Base-by-base conservation (phyloP, 2,797 vertebrate species). In the Argya squamiceps region DNA sequence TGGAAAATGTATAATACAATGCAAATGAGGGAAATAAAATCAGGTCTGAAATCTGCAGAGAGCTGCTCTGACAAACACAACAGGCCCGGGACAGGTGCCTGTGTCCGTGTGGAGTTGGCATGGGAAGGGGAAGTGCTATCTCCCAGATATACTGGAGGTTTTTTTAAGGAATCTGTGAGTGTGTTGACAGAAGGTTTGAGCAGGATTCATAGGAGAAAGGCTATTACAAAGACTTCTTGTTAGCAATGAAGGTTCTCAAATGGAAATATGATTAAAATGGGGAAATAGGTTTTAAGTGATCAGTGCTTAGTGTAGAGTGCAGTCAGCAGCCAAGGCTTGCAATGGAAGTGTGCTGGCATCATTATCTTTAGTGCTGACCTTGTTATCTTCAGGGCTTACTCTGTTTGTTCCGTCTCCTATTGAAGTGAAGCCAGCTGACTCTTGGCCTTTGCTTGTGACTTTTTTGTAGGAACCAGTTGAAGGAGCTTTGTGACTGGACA, bases 1-100 rank as follows among this genome's bases (percentile, higher is more conserved):
- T 92, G 82, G 83, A 93, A 96, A 94, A 90, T 64, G 8, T 80
- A 5, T 92, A 88, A 92, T 79, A 26, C 16, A 17, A 63, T 94
- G 83, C 68, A 93, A 95, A 88, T 79, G 73, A 88, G 32, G 47
- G 75, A 83, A 82, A 69, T 70, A 26, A 94, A 89, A 84, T 65
- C 37, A 12, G 9, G 24, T 82, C 37, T 79, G 55, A 84, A 75
- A 69, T 79, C 46, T 82, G 49, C 20, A 12, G 29, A 69, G 59
- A 67, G 39, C 52, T 65, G 32, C 78, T 85, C 63, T 55, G 76
- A 70, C 60, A 59, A 87, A 10, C 11, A 15, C 30, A 82, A 32
- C 41, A 37, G 44, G 34, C 43, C 36, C 1, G 2, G 52, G 32
- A 17, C 12, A 36, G 37, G 37, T 68, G 30, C 53, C 34, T 49